These are phyloP conservation scores for Prunella strophiata DNA, from an alignment of 2,797 vertebrate species.

Conservation along the genomic window DNA sequence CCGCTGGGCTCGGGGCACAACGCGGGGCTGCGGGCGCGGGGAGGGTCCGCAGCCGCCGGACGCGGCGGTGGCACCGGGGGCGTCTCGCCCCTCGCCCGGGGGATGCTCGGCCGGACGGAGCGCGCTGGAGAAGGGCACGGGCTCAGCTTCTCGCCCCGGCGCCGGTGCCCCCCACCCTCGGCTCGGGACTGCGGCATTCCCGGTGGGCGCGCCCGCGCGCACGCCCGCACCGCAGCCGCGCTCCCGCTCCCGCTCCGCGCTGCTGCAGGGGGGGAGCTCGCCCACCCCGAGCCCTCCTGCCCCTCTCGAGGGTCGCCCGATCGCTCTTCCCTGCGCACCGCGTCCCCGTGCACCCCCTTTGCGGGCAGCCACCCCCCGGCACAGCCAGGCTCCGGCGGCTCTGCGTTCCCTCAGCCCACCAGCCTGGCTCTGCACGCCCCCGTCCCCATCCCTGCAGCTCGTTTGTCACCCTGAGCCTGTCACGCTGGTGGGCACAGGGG, in stretches of 20 bases:
- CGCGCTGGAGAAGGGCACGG: neutral
- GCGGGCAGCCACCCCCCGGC: neutral
- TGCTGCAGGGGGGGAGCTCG: neutral
- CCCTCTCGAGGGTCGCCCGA: neutral
- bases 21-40: neutral
- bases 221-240: neutral
- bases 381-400: neutral
- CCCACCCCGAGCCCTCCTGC: neutral
- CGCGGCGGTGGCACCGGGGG: neutral
- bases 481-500: neutral
- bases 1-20: neutral
- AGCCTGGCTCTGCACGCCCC: neutral
- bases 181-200: constrained; percentile 20
- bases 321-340: neutral
- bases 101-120: neutral
- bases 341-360: no score
- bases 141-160: neutral
- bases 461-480: neutral
- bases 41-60: neutral
- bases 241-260: neutral
- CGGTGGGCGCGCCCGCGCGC: neutral
- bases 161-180: no score
- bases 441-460: neutral
- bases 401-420: neutral
- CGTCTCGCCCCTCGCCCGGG: neutral